These are phyloP conservation scores for Neolamprologus cancellatus DNA, from an alignment of 2,113 vertebrate species.

Conservation along the genomic window DNA sequence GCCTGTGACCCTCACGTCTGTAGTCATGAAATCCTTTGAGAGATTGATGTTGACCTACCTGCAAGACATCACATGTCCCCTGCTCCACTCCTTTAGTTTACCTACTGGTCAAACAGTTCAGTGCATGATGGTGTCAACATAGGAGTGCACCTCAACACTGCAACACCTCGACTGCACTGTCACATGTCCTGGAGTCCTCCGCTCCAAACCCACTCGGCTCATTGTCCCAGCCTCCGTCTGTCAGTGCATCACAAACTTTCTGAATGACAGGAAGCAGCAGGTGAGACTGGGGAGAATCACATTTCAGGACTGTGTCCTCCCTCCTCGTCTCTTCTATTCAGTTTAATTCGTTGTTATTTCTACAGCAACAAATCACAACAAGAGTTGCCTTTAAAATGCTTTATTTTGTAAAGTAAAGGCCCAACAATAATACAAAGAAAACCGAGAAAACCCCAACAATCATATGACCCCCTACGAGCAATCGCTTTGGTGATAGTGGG, in stretches of 20 bases:
- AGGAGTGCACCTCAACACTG: background rate
- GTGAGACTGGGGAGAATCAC: background rate
- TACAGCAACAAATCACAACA: background rate
- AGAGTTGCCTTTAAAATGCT: background rate
- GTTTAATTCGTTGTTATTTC: accelerated
- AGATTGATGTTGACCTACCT: background rate
- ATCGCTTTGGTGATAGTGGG: accelerated
- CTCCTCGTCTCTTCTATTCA: background rate
- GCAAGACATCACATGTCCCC: background rate
- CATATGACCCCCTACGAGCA: background rate
- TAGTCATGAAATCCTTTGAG: background rate
- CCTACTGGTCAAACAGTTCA: background rate
- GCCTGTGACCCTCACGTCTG: accelerated
- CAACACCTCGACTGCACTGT: background rate
- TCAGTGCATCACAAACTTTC: background rate
- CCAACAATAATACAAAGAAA: background rate
- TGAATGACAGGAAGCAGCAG: background rate
- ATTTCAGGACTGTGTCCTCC: background rate
- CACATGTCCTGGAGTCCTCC: accelerated
- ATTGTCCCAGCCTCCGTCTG: background rate
- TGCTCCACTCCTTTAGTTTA: background rate
- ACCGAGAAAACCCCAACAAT: accelerated
- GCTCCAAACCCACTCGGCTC: background rate
- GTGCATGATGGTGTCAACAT: background rate
- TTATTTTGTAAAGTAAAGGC: background rate